Evolutionary conservation across 2,888 invertebrate species (phyloP).

Genomic region (Drosophila nigritarsus): DNA sequence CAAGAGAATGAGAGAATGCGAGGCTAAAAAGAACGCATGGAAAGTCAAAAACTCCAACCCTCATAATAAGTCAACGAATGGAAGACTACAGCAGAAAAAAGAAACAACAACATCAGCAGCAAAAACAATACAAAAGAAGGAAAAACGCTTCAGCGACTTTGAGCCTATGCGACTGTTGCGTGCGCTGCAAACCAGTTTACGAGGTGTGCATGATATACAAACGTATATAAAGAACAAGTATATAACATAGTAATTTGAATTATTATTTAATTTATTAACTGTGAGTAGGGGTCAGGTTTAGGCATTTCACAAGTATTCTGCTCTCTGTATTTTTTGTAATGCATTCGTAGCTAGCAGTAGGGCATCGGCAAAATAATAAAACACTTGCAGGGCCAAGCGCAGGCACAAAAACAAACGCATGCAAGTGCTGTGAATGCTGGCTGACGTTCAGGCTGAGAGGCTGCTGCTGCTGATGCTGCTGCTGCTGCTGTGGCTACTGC

Average conservation of each 20-base stretch:
- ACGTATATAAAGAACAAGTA: not conserved
- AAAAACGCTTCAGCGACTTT: conserved; percentile 42
- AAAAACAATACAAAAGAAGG: conserved; percentile 53
- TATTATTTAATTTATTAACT: not conserved
- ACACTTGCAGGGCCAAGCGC: conserved; percentile 54
- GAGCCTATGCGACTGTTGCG: conserved; percentile 40
- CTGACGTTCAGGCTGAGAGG: conserved; percentile 47
- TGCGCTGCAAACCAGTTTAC: conserved; percentile 54
- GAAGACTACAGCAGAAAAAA: conserved; percentile 68
- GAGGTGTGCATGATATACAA: not conserved
- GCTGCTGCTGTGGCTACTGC: conserved; percentile 58
- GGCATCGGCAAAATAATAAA: conserved; percentile 52
- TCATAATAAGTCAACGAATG: conserved; percentile 75
- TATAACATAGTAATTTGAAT: not conserved
- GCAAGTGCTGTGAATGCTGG: conserved; percentile 37
- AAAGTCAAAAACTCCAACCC: conserved; percentile 77
- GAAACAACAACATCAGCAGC: conserved; percentile 56
- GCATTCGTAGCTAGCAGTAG: conserved; percentile 31
- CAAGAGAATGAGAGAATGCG: conserved; percentile 48
- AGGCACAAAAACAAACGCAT: conserved; percentile 56
- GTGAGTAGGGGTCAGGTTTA: not conserved
- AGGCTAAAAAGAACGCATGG: conserved; percentile 63
- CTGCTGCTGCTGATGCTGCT: conserved; percentile 43
- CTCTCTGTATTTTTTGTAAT: not conserved
- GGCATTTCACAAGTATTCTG: not conserved